Conservation (phyloP, 2,797 vertebrate species). For the Mallotus villosus region DNA sequence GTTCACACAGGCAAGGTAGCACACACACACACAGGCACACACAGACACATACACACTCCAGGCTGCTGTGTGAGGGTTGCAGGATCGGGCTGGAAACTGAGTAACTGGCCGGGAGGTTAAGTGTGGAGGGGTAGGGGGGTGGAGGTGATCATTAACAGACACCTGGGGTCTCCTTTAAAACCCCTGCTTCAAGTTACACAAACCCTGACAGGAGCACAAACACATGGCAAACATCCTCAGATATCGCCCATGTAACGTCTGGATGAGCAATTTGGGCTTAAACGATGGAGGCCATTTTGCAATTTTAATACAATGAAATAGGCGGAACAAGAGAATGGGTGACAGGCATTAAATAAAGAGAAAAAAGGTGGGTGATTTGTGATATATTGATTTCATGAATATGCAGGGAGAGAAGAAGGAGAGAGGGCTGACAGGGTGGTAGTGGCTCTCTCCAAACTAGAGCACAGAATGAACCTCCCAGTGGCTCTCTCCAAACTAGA, state of each 20-base stretch:
- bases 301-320: too few species aligned
- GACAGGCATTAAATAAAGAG: too few species aligned
- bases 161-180: neutral
- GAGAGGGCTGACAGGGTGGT: neutral
- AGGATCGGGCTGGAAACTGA: conserved; percentile 56
- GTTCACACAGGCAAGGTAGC: neutral
- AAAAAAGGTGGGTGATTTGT: too few species aligned
- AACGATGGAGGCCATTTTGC: too few species aligned
- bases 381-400: too few species aligned
- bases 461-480: too few species aligned
- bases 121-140: conserved; percentile 32
- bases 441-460: neutral
- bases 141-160: neutral
- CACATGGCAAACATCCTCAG: neutral
- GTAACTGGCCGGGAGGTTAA: conserved; percentile 53
- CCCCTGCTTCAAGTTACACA: neutral
- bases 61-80: conserved; percentile 64
- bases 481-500: neutral
- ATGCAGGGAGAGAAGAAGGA: neutral
- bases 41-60: conserved; percentile 35
- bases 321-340: too few species aligned
- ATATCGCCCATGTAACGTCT: too few species aligned
- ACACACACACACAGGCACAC: too few species aligned
- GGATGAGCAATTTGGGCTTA: too few species aligned
- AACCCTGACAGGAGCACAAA: too few species aligned